Conservation (phyloP, 2,888 invertebrate species). For the Toxonevra muliebris region DNA sequence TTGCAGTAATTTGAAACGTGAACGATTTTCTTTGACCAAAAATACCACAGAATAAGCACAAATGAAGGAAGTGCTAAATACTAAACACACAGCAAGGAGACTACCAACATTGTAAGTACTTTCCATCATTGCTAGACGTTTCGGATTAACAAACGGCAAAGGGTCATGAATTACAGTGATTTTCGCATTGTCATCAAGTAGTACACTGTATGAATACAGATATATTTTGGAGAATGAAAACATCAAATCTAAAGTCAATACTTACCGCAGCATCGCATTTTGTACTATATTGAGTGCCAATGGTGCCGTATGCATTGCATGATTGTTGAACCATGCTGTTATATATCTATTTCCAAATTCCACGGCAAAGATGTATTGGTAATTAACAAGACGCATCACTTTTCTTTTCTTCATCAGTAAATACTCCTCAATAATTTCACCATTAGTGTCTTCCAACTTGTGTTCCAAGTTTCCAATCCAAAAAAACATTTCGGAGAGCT, state of each 20-base stretch:
- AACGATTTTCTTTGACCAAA: constrained; percentile 31
- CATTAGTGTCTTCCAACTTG: too few relatives aligned
- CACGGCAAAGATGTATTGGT: constrained; percentile 42
- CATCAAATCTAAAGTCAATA: too few relatives aligned
- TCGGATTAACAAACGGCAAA: constrained; percentile 33
- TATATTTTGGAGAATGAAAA: too few relatives aligned
- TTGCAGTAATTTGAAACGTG: constrained; percentile 42
- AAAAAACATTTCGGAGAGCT: too few relatives aligned
- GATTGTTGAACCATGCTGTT: constrained; percentile 49
- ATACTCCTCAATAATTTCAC: too few relatives aligned
- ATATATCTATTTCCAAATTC: constrained; percentile 32
- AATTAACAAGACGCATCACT: neutral
- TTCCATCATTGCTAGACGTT: neutral
- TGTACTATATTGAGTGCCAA: constrained; percentile 46
- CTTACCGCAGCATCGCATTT: constrained; percentile 43
- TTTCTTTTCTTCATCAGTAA: too few relatives aligned
- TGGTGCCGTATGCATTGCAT: constrained; percentile 47
- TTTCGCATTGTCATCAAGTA: constrained; percentile 35
- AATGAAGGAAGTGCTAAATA: constrained; percentile 38
- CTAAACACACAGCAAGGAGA: constrained; percentile 40
- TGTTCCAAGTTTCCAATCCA: too few relatives aligned
- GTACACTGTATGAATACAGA: constrained; percentile 35
- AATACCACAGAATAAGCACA: constrained; percentile 34
- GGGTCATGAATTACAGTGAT: constrained; percentile 44
- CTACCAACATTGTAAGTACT: constrained; percentile 30